Base-by-base conservation (phyloP, 30 jellyfish, hydroid and myxozoan species). In the Sanderia malayensis region DNA sequence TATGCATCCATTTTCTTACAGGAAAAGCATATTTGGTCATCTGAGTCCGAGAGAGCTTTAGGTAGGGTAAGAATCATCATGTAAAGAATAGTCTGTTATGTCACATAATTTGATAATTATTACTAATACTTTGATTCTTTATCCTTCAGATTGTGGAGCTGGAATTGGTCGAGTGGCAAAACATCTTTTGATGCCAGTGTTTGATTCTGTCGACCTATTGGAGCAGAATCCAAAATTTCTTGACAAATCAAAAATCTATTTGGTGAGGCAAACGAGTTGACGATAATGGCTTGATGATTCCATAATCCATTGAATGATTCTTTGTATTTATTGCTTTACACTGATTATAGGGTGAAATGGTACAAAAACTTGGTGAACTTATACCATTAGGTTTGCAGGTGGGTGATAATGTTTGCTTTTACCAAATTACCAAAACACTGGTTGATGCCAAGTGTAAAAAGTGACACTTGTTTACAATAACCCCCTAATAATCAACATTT, bases 71-170 rank as follows among this genome's bases (percentile, higher is more conserved):
- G n/a, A n/a, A n/a, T n/a, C n/a, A n/a, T n/a, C n/a, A n/a, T n/a
- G n/a, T n/a, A n/a, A n/a, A n/a, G n/a, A n/a, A n/a, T n/a, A n/a
- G n/a, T n/a, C n/a, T n/a, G n/a, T n/a, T n/a, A n/a, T n/a, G n/a
- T n/a, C n/a, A n/a, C n/a, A n/a, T n/a, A n/a, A n/a, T n/a, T n/a
- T n/a, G n/a, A n/a, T n/a, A n/a, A n/a, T n/a, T n/a, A n/a, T n/a
- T n/a, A n/a, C n/a, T n/a, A n/a, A n/a, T n/a, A n/a, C n/a, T n/a
- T n/a, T n/a, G n/a, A n/a, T n/a, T n/a, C n/a, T n/a, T n/a, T n/a
- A n/a, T n/a, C n/a, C n/a, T n/a, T n/a, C 61, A 90, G 98, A 90
- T 73, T 90, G 96, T 78, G 98, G 98, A 23, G 98, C 98, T 10
- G 98, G 98, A 27, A 90, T 90, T 24, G 98, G 98, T 13, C 73